Evolutionary conservation across 2,113 vertebrate genomes (phyloP), one percentile per base, ranked within the genome.

Genomic region (Struthio camelus): DNA sequence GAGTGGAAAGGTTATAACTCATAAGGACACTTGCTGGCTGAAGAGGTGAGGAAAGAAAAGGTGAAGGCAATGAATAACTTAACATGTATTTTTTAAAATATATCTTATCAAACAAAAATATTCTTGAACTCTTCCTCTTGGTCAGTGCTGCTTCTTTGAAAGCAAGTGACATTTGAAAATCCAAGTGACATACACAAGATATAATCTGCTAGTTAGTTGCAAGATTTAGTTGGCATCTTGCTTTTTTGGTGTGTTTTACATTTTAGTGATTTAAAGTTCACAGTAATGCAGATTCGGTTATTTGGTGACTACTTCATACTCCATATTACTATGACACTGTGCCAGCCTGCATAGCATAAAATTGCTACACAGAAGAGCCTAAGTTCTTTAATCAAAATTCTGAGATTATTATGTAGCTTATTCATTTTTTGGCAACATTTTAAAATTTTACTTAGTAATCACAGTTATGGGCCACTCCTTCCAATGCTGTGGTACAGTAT

Each of bases 1-100:
- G 79, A 90, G 25, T 38, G 3, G 40, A 96, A 94, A 96, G 59
- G 27, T 84, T 94, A 73, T 82, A 88, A 77, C 56, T 91, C 78
- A 75, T 84, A 93, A 79, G 90, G 72, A 64, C 72, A 87, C 28
- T 90, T 75, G 42, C 14, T 51, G 85, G 1, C 4, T 42, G 22
- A 84, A 89, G 32, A 87, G 8, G n/a, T 11, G 32, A 38, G 28
- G 23, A 83, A 72, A 87, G 15, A 90, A 95, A 61, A 77, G 27
- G 16, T 64, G 22, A 73, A 95, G 34, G 69, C 50, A 66, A 64
- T 2, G 13, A 15, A 24, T 11, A 66, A 59, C 59, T 54, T 50
- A 14, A 79, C 42, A 66, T 59, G 46, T 46, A 73, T 30, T 7
- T 82, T 7, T n/a, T 34, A 24, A 38, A 59, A 18, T 15, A 59